These are phyloP conservation scores for Drosophila burlai DNA, from an alignment of 1,140 invertebrate genomes.

Conservation along the genomic window DNA sequence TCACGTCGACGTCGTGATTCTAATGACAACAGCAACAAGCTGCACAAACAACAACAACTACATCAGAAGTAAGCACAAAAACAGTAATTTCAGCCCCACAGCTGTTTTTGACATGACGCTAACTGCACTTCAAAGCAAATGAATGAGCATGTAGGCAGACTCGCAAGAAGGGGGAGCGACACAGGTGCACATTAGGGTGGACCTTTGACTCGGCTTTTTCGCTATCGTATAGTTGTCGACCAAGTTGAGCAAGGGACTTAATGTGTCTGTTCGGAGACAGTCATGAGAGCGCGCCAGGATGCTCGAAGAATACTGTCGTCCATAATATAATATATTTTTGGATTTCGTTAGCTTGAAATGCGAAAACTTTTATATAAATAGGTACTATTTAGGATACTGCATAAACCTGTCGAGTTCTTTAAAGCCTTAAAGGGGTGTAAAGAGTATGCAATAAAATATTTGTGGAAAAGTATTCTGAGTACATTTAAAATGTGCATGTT, in stretches of 20 bases:
- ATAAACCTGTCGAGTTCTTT: neutral
- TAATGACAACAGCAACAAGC: constrained; percentile 20
- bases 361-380: neutral
- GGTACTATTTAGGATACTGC: too few species aligned
- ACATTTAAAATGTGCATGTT: neutral
- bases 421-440: neutral
- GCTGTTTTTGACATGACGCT: constrained; percentile 44
- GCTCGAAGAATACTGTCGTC: neutral
- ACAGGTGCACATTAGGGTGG: constrained; percentile 18
- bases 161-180: constrained; percentile 3
- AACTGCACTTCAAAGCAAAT: constrained; percentile 41
- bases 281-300: too few species aligned
- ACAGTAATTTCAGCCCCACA: constrained; percentile 28
- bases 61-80: constrained; percentile 15
- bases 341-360: neutral
- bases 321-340: neutral
- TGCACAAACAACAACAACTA: neutral
- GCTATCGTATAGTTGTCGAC: neutral
- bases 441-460: neutral
- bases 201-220: neutral
- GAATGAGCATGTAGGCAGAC: constrained; percentile 11
- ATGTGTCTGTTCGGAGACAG: neutral
- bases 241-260: neutral
- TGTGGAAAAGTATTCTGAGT: neutral
- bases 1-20: constrained; percentile 21